phyloP scores from a whole-genome alignment of 2,113 vertebrate genomes.

The Terrapene triunguis region DNA sequence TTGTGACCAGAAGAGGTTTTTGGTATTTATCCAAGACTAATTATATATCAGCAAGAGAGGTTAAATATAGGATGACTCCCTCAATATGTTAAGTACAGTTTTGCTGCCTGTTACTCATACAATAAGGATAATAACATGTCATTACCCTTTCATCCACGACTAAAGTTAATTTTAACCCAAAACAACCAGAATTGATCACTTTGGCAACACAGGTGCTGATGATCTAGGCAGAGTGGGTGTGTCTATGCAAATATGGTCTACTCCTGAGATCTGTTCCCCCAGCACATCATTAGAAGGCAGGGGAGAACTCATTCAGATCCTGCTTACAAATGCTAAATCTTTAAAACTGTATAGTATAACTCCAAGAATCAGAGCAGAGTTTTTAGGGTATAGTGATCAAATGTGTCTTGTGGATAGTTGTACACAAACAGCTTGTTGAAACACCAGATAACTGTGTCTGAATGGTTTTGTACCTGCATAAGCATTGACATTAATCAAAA shows the following conservation, averaged over 20 bases:
- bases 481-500: constrained; percentile 1
- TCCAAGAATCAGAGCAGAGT: neutral
- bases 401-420: neutral
- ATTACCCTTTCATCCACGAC: neutral
- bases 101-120: neutral
- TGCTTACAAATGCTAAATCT: neutral
- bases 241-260: neutral
- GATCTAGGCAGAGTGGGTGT: neutral
- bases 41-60: neutral
- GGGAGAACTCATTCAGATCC: neutral
- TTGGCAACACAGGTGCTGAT: neutral
- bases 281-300: neutral
- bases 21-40: neutral
- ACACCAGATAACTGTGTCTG: neutral
- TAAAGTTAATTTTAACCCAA: neutral
- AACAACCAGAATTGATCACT: neutral
- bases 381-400: constrained; percentile 17
- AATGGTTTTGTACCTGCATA: neutral
- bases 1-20: neutral
- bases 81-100: neutral
- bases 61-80: neutral
- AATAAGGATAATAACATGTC: neutral
- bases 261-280: neutral
- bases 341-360: neutral
- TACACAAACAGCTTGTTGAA: neutral